Percentiles rank a stretch among this genome's conserved stretches.
Evolutionary conservation across 2,113 vertebrate species (phyloP).

Genomic region (Odobenus rosmarus): DNA sequence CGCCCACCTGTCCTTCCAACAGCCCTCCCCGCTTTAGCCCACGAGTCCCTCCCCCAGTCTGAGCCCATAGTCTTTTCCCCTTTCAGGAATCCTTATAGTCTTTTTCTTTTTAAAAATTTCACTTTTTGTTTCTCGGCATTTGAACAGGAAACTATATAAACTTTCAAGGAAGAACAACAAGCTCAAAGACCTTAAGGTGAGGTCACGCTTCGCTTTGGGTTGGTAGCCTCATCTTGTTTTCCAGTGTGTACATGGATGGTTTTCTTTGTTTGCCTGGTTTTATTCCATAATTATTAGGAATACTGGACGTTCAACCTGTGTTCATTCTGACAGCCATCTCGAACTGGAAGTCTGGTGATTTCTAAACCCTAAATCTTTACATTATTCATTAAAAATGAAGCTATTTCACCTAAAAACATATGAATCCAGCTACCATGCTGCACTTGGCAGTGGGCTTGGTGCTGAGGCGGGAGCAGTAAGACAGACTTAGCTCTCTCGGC

Average conservation of each 20-base stretch:
- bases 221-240: background rate
- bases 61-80: background rate
- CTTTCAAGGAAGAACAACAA: background rate
- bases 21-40: background rate
- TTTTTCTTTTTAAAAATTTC: background rate
- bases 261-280: background rate
- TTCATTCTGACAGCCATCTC: background rate
- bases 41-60: background rate
- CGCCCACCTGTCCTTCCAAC: background rate
- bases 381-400: background rate
- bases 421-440: no score
- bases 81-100: background rate
- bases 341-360: background rate
- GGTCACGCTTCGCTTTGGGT: background rate
- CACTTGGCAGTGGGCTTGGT: background rate
- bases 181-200: background rate
- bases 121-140: background rate
- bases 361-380: background rate
- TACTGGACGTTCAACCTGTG: no score
- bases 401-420: background rate
- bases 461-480: background rate
- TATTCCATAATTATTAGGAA: background rate
- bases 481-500: rapidly evolving
- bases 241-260: background rate
- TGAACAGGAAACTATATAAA: background rate